These are phyloP conservation scores for Tetragonisca angustula DNA, from an alignment of 2,888 invertebrate species.

Conservation along the genomic window DNA sequence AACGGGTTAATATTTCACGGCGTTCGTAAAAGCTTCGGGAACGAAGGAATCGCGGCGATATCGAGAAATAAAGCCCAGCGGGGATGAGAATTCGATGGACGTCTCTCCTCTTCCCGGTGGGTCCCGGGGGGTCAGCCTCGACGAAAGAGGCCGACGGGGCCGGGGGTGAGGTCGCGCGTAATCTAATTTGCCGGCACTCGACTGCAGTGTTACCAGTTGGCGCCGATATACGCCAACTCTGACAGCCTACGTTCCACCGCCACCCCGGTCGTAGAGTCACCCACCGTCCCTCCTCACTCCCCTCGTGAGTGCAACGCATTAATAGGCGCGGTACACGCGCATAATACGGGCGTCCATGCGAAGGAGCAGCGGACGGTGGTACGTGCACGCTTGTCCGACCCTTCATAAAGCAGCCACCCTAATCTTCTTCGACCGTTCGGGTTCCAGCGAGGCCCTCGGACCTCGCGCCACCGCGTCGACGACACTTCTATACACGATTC, in stretches of 20 bases:
- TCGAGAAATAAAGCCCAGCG: slow-evolving; percentile 46
- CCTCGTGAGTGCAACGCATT: slow-evolving; percentile 54
- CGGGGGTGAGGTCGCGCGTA: slow-evolving; percentile 70
- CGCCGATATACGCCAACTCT: slow-evolving; percentile 70
- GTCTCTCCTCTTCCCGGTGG: slow-evolving; percentile 59
- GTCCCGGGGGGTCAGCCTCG: slow-evolving; percentile 51
- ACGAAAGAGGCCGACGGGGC: slow-evolving; percentile 58
- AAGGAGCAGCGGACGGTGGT: slow-evolving; percentile 38
- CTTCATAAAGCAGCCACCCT: slow-evolving; percentile 58
- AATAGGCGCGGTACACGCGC: slow-evolving; percentile 64
- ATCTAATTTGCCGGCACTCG: slow-evolving; percentile 77
- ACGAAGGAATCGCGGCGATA: slow-evolving; percentile 26
- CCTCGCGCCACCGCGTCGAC: slow-evolving; percentile 30
- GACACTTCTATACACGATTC: slow-evolving; percentile 76
- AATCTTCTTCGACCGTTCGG: slow-evolving; percentile 39
- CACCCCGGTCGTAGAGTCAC: slow-evolving; percentile 45
- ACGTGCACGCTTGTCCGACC: slow-evolving; percentile 55
- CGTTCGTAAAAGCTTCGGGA: slow-evolving; percentile 46
- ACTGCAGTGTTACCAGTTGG: slow-evolving; percentile 65
- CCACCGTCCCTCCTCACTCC: neutral
- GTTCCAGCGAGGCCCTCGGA: slow-evolving; percentile 21
- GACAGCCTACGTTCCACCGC: slow-evolving; percentile 34
- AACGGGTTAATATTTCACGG: slow-evolving; percentile 53
- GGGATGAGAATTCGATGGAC: slow-evolving; percentile 36
- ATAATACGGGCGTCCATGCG: slow-evolving; percentile 64